Percentiles rank a stretch among this genome's conserved stretches.
Evolutionary conservation across 2,888 invertebrate species (phyloP).

Genomic region (Nemapogon koenigi): DNA sequence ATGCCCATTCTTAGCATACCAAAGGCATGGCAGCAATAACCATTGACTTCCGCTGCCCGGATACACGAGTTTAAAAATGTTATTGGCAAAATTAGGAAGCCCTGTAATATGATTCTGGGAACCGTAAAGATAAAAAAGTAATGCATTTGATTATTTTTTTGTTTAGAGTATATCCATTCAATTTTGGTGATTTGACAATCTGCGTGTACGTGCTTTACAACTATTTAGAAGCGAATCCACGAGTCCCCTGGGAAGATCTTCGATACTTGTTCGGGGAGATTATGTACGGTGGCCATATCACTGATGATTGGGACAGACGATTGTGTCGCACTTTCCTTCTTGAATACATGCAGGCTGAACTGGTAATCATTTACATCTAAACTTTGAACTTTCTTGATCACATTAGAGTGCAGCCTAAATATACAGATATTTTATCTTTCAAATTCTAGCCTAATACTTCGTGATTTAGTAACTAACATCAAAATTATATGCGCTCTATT

Average conservation of each 20-base stretch:
- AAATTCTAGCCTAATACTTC: too few relatives aligned
- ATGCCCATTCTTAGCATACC: too few relatives aligned
- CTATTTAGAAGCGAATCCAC: slow-evolving; percentile 86
- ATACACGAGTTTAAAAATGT: too few relatives aligned
- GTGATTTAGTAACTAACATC: too few relatives aligned
- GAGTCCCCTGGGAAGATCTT: slow-evolving; percentile 94
- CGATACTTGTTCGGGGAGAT: slow-evolving; percentile 95
- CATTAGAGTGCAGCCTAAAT: not conserved
- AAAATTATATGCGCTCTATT: too few relatives aligned
- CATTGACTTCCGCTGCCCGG: too few relatives aligned
- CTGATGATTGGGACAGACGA: slow-evolving; percentile 94
- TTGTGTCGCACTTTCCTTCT: slow-evolving; percentile 85
- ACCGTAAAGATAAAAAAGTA: too few relatives aligned
- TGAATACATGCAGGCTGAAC: slow-evolving; percentile 87
- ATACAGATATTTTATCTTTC: too few relatives aligned
- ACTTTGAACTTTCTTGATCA: not conserved
- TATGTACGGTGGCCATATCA: slow-evolving; percentile 97
- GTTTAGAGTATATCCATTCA: slow-evolving; percentile 74
- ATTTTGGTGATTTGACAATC: slow-evolving; percentile 88
- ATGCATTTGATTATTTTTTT: too few relatives aligned
- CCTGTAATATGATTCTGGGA: too few relatives aligned
- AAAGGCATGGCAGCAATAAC: too few relatives aligned
- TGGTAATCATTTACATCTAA: slow-evolving; percentile 46
- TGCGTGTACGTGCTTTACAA: slow-evolving; percentile 90
- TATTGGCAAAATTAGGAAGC: too few relatives aligned